These are phyloP conservation scores for Temnothorax rugatulus DNA, from an alignment of 2,888 invertebrate species.

Conservation along the genomic window DNA sequence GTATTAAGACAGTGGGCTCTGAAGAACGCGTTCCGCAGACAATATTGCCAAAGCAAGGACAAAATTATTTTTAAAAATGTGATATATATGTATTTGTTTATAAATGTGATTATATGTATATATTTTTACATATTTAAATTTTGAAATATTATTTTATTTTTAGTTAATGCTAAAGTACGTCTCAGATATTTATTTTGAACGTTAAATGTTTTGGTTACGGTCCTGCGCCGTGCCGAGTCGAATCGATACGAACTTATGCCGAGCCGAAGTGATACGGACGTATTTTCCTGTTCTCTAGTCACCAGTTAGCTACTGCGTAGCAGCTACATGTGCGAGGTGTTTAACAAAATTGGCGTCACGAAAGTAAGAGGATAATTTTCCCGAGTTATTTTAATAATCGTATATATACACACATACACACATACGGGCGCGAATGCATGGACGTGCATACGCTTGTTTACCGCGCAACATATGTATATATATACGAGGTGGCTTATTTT, in stretches of 20 bases:
- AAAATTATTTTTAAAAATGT: not conserved
- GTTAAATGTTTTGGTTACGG: not conserved
- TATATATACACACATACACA: not conserved
- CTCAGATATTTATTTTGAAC: not conserved
- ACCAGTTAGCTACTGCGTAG: not conserved
- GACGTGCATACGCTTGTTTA: not conserved
- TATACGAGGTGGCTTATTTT: no score
- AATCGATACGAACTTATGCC: not conserved
- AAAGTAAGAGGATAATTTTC: not conserved
- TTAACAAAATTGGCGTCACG: not conserved
- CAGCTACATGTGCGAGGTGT: not conserved
- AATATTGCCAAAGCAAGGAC: not conserved
- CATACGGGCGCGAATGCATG: not conserved
- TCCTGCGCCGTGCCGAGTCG: not conserved
- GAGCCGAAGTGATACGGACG: not conserved
- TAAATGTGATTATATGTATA: not conserved
- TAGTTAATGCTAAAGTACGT: not conserved
- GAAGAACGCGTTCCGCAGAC: not conserved
- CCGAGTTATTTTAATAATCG: not conserved
- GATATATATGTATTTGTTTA: not conserved
- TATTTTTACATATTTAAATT: constrained; percentile 3
- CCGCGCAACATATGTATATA: no score
- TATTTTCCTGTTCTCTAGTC: not conserved
- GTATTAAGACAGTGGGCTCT: not conserved
- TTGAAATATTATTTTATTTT: not conserved